These are phyloP conservation scores for Rapana venosa DNA, from an alignment of 2,888 invertebrate species.

Conservation along the genomic window DNA sequence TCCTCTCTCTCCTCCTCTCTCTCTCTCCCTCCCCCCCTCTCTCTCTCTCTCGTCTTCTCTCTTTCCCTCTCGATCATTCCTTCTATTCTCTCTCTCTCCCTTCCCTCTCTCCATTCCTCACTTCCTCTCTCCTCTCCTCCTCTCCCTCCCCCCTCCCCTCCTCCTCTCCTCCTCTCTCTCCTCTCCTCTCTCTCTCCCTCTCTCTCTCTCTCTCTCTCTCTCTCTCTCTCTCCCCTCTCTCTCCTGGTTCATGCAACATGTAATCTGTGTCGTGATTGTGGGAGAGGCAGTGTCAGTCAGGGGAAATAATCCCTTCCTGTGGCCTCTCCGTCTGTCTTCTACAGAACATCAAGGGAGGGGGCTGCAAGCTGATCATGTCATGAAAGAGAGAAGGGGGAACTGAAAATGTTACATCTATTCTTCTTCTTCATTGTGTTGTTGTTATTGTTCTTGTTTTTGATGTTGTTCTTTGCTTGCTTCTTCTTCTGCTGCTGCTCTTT, in stretches of 20 bases:
- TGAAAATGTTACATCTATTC: not conserved
- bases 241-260: not conserved
- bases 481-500: not conserved
- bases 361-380: too few species aligned
- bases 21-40: too few species aligned
- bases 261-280: not conserved
- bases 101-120: not conserved
- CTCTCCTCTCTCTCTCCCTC: not conserved
- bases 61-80: not conserved
- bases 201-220: constrained; percentile 12
- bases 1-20: too few species aligned
- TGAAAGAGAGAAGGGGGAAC: too few species aligned
- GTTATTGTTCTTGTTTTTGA: not conserved
- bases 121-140: not conserved
- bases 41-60: not conserved
- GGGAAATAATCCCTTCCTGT: not conserved
- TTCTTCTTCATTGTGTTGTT: not conserved
- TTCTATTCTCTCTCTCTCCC: not conserved
- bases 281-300: not conserved
- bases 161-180: not conserved
- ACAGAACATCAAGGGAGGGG: too few species aligned
- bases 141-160: not conserved
- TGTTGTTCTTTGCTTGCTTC: not conserved
- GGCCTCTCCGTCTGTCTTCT: not conserved
- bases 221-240: not conserved